Conservation (phyloP, 2,797 vertebrate genomes). For the Pristis pectinata region DNA sequence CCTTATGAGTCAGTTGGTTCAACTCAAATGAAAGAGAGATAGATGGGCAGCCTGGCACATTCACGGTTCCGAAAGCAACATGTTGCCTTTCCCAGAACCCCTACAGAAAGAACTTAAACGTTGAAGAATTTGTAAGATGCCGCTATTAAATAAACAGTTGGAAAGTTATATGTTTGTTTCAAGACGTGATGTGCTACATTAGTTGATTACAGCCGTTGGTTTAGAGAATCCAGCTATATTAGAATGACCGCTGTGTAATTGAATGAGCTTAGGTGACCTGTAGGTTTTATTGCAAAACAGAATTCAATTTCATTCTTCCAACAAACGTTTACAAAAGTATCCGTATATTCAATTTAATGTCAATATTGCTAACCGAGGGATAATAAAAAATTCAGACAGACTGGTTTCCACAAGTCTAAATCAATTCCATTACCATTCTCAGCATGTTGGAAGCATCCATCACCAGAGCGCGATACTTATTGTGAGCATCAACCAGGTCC, state of each 20-base stretch:
- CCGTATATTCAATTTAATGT: neutral
- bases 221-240: neutral
- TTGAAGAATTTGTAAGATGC: neutral
- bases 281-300: neutral
- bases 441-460: slow-evolving; percentile 54
- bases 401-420: neutral
- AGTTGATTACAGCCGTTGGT: neutral
- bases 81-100: neutral
- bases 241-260: neutral
- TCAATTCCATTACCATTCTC: slow-evolving; percentile 54
- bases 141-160: neutral
- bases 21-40: neutral
- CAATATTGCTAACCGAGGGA: neutral
- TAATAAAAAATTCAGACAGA: neutral
- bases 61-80: neutral
- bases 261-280: neutral
- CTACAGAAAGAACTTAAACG: neutral
- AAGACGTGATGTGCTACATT: neutral
- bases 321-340: neutral
- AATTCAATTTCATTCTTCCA: neutral
- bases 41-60: neutral
- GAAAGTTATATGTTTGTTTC: neutral
- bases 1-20: neutral
- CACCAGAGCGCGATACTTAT: slow-evolving; percentile 53
- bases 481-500: slow-evolving; percentile 52